Evolutionary conservation across 1,140 invertebrate species (phyloP), one percentile per base, ranked within the genome.

Genomic region (Semibalanus balanoides): DNA sequence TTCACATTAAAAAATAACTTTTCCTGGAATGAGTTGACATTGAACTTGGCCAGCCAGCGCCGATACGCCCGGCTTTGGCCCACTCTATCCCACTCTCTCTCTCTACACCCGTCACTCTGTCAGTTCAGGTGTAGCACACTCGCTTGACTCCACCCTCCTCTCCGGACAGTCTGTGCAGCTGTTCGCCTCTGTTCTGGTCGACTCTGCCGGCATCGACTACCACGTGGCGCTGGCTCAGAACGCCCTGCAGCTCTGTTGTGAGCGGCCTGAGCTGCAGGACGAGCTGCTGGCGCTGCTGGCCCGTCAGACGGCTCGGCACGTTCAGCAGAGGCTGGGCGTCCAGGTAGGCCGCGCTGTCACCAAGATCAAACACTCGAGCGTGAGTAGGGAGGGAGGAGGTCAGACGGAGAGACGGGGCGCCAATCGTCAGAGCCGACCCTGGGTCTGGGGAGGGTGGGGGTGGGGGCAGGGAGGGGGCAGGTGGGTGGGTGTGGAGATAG

Each of bases 181-280:
- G 79, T 98, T 97, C 84, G 95, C 94, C 88, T 96, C 93, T 28
- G 94, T 96, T 78, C 90, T 91, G 28, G 90, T 98, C 77, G 95
- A 97, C 85, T 93, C 95, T 80, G 92, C 94, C 64, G 93, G 93
- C 80, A 96, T 98, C 80, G 95, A 97, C 85, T 96, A 96, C 83
- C 95, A 97, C 82, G 94, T 97, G 80, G 92, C 93, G 74, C 86
- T 98, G 77, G 95, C 94, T 30, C 95, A 97, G 88, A 96, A 96
- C 83, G 92, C 95, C 19, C 86, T 97, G 73, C 92, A 95, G 82
- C 91, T 93, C 81, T 96, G 94, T 84, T 85, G 97, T 73, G 91
- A 94, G 80, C 90, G 92, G 82, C 88, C 90, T 76, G 93, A 96
- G 85, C 87, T 97, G 76, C 94, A 97, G 82, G 90, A 93, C 81